Percentiles rank a stretch among this genome's conserved stretches.
phyloP scores from a whole-genome alignment of 1,140 invertebrate species.

The Pissodes strobi region DNA sequence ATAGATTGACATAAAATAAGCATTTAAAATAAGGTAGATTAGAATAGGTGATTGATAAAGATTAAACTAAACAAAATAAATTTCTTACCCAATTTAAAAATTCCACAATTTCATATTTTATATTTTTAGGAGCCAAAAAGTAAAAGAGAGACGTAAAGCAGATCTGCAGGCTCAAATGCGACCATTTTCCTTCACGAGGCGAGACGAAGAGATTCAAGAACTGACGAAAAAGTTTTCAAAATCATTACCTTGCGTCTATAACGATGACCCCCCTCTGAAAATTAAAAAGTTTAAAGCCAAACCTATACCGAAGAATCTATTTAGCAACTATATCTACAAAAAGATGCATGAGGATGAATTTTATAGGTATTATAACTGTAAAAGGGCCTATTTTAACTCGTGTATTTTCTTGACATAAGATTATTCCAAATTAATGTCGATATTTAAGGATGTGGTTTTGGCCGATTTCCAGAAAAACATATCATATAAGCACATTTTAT shows the following conservation, averaged over 20 bases:
- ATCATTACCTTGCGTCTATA: constrained; percentile 62
- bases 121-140: constrained; percentile 59
- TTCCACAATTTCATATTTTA: constrained; percentile 8
- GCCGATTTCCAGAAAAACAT: too few species aligned
- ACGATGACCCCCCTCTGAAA: constrained; percentile 46
- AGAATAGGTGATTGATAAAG: too few species aligned
- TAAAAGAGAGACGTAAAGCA: constrained; percentile 62
- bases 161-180: constrained; percentile 64
- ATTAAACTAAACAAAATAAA: too few species aligned
- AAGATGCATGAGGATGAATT: constrained; percentile 73
- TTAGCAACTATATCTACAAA: constrained; percentile 70
- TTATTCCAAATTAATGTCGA: too few species aligned
- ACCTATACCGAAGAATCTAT: constrained; percentile 70
- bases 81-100: too few species aligned
- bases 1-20: too few species aligned
- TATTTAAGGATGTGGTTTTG: too few species aligned
- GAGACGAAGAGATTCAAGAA: constrained; percentile 59
- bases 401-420: not conserved
- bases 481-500: too few species aligned
- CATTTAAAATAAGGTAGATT: too few species aligned
- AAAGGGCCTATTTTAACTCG: too few species aligned
- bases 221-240: constrained; percentile 57
- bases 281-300: constrained; percentile 66
- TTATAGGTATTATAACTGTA: constrained; percentile 63
- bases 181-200: constrained; percentile 66